Percentiles rank a stretch among this genome's conserved stretches.
These are phyloP conservation scores for Crotophaga sulcirostris DNA, from an alignment of 2,113 vertebrate species.

Conservation along the genomic window DNA sequence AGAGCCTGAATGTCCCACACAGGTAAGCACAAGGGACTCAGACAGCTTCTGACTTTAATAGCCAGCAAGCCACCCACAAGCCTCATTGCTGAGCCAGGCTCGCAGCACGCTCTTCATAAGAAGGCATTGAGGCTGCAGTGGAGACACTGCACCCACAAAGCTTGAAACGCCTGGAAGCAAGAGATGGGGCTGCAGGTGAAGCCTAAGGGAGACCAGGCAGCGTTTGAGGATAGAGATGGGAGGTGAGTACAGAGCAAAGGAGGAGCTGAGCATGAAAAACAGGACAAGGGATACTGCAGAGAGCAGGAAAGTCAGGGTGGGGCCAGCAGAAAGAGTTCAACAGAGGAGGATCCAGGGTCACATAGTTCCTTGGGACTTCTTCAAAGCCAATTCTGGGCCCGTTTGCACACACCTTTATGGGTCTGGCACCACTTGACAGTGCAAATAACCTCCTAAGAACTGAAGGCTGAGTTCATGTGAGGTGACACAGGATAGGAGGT, in stretches of 20 bases:
- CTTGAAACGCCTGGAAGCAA: neutral
- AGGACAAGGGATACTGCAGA: neutral
- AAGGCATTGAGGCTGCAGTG: neutral
- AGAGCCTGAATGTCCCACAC: neutral
- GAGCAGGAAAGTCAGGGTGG: neutral
- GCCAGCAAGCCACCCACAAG: neutral
- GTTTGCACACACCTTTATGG: neutral
- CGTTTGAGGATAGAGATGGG: neutral
- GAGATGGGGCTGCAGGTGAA: neutral
- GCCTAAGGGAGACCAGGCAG: neutral
- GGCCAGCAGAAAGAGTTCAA: neutral
- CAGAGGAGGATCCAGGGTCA: neutral
- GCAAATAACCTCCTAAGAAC: neutral
- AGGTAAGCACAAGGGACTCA: neutral
- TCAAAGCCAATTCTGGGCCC: neutral
- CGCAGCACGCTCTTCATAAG: neutral
- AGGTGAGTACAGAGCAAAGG: neutral
- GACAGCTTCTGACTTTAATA: neutral
- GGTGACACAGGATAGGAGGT: neutral
- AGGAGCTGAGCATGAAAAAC: neutral
- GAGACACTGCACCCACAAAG: neutral
- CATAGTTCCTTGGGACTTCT: neutral
- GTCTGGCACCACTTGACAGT: neutral
- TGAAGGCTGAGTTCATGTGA: neutral
- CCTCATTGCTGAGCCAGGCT: neutral